Conservation (phyloP, 2,888 invertebrate genomes). For the Drosophila aldrichi region DNA sequence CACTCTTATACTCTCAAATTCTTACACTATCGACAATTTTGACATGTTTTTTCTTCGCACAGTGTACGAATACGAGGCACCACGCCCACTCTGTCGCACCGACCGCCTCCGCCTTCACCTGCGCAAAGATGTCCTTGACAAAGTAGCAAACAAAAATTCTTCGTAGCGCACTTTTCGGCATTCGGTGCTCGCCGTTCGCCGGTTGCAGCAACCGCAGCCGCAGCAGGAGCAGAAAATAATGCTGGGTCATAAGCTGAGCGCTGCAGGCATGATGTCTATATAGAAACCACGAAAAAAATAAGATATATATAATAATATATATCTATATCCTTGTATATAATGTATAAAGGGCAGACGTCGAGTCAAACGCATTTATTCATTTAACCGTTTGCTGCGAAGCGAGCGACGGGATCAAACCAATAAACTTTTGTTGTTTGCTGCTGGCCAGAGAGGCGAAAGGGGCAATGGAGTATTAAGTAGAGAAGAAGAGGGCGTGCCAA, state of each 20-base stretch:
- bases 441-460: neutral
- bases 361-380: slow-evolving; percentile 59
- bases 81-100: neutral
- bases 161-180: slow-evolving; percentile 48
- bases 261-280: slow-evolving; percentile 63
- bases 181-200: neutral
- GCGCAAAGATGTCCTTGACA: slow-evolving; percentile 45
- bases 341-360: slow-evolving; percentile 1
- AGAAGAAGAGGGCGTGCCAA: neutral
- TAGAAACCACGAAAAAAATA: slow-evolving; percentile 13
- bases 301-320: neutral
- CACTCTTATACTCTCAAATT: neutral
- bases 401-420: slow-evolving; percentile 58
- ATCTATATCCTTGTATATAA: neutral
- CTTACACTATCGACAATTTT: neutral
- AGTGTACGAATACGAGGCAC: slow-evolving; percentile 1
- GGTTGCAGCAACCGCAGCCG: neutral
- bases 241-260: slow-evolving; percentile 63
- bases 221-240: slow-evolving; percentile 41
- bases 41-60: neutral
- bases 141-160: slow-evolving; percentile 55
- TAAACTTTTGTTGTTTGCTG: slow-evolving; percentile 51
- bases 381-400: slow-evolving; percentile 47
- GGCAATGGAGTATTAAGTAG: neutral
- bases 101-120: neutral